Evolutionary conservation across 2,888 invertebrate genomes (phyloP).

Genomic region (Adineta ricciae): DNA sequence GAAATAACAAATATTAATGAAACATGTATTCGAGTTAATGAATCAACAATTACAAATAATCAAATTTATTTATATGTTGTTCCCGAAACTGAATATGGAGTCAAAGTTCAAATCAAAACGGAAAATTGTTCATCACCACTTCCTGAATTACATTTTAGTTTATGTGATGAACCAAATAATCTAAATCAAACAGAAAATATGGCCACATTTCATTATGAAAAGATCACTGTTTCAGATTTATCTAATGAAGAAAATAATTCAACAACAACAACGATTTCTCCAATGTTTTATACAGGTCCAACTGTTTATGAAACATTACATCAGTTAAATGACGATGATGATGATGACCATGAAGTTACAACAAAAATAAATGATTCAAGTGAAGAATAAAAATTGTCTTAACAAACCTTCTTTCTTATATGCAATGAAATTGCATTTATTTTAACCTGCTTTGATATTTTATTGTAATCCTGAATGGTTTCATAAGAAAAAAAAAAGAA

Average conservation of each 20-base stretch:
- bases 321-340: not conserved
- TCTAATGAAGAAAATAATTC: not conserved
- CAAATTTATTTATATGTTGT: not conserved
- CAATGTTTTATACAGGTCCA: not conserved
- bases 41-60: not conserved
- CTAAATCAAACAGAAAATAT: not conserved
- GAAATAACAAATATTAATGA: not conserved
- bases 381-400: too few species aligned
- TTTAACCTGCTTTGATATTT: too few species aligned
- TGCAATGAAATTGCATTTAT: too few species aligned
- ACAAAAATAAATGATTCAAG: too few species aligned
- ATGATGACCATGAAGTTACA: too few species aligned
- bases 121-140: not conserved
- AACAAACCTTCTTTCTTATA: too few species aligned
- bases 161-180: not conserved
- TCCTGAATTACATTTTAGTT: not conserved
- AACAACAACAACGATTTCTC: not conserved
- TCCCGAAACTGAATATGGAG: not conserved
- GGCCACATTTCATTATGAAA: not conserved
- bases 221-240: not conserved
- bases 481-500: not conserved
- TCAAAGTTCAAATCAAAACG: not conserved
- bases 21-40: not conserved
- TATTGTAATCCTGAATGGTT: not conserved
- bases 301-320: not conserved